Evolutionary conservation across 2,888 invertebrate genomes (phyloP).

Genomic region (Ichneumoninae sp.): DNA sequence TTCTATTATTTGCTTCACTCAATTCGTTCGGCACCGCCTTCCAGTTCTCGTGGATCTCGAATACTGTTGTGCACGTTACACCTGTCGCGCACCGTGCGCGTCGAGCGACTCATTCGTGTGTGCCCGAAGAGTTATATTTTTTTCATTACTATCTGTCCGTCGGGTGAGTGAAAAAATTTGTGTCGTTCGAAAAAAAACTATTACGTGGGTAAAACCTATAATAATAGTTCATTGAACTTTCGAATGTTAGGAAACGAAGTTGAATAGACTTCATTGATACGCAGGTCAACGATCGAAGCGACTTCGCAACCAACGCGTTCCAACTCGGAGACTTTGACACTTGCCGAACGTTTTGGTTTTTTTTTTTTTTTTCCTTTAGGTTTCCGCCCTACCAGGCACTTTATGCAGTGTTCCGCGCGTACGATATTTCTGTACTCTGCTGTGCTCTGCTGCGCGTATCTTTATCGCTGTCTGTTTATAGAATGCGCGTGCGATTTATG

Average conservation of each 20-base stretch:
- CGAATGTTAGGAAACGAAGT: neutral
- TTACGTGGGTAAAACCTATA: neutral
- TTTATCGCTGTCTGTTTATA: constrained; percentile 46
- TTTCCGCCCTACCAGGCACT: constrained; percentile 18
- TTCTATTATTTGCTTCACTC: neutral
- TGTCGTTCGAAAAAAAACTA: neutral
- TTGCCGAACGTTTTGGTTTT: constrained; percentile 1
- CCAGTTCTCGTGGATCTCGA: neutral
- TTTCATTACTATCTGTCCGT: neutral
- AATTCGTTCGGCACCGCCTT: constrained; percentile 53
- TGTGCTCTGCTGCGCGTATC: neutral
- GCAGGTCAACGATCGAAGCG: constrained; percentile 55
- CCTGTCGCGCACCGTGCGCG: neutral
- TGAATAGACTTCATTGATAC: constrained; percentile 41
- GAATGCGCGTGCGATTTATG: neutral
- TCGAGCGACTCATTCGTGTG: neutral
- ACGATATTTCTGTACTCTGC: constrained; percentile 29
- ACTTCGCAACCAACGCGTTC: constrained; percentile 11
- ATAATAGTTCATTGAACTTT: neutral
- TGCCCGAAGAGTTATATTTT: neutral
- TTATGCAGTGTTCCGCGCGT: neutral
- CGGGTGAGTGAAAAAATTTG: neutral
- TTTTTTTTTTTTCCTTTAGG: neutral
- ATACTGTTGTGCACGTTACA: neutral
- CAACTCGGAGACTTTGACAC: constrained; percentile 24